Conservation (phyloP, 2,113 vertebrate species). For the Ophthalmolycus amberensis region DNA sequence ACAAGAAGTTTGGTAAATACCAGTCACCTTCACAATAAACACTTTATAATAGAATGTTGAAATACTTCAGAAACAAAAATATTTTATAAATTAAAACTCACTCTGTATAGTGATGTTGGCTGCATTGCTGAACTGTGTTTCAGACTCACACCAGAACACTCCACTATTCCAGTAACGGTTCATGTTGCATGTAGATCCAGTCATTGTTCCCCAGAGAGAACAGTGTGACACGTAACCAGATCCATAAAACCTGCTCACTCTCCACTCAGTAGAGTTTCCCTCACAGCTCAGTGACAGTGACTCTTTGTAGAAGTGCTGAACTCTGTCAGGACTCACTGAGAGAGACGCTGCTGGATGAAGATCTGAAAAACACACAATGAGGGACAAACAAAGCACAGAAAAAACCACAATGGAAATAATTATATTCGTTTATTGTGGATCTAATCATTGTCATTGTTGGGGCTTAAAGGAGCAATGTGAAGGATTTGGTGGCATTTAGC, state of each 20-base stretch:
- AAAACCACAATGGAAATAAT: not conserved
- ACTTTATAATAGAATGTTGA: too few species aligned
- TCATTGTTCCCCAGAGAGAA: accelerated
- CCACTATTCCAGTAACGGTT: accelerated
- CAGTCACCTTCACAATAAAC: too few species aligned
- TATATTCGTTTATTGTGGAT: too few species aligned
- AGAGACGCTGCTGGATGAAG: conserved; percentile 12
- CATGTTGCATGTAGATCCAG: not conserved
- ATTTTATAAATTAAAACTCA: not conserved
- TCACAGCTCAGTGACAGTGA: conserved; percentile 42
- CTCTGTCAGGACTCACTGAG: conserved; percentile 37
- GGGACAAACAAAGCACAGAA: not conserved
- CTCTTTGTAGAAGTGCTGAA: conserved; percentile 11
- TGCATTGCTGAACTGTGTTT: conserved; percentile 3
- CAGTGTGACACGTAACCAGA: accelerated
- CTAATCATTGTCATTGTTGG: too few species aligned
- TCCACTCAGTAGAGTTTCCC: conserved; percentile 50
- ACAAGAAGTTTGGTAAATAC: too few species aligned
- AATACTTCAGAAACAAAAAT: too few species aligned
- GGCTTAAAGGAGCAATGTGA: not conserved
- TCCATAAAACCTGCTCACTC: not conserved
- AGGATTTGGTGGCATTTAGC: too few species aligned
- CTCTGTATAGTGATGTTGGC: not conserved
- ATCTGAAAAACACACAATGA: not conserved
- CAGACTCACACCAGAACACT: conserved; percentile 22